Evolutionary conservation across 2,888 invertebrate genomes (phyloP).

Genomic region (Caenorhabditis japonica): DNA sequence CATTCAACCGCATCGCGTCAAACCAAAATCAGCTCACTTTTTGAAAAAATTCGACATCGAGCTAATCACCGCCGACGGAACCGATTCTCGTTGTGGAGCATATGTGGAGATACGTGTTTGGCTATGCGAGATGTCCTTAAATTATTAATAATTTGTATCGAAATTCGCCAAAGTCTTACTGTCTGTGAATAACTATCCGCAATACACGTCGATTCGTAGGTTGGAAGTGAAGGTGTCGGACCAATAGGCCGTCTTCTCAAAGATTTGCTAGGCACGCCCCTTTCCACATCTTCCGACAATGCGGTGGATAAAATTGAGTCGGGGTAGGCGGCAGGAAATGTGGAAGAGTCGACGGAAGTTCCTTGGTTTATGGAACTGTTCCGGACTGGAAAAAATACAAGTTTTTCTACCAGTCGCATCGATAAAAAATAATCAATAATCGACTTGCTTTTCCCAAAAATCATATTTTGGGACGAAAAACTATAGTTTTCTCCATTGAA

Average conservation of each 20-base stretch:
- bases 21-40: slow-evolving; percentile 26
- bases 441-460: no score
- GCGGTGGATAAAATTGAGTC: slow-evolving; percentile 1
- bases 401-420: neutral
- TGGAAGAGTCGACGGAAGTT: neutral
- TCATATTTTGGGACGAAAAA: no score
- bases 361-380: slow-evolving; percentile 8
- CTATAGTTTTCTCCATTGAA: no score
- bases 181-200: slow-evolving; percentile 33
- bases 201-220: no score
- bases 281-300: slow-evolving; percentile 21
- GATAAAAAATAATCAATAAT: neutral
- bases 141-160: neutral
- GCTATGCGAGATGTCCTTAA: slow-evolving; percentile 17
- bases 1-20: no score
- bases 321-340: neutral
- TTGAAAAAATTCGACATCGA: slow-evolving; percentile 35
- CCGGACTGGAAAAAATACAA: slow-evolving; percentile 6
- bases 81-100: slow-evolving; percentile 23
- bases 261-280: slow-evolving; percentile 7
- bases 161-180: neutral
- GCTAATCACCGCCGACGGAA: slow-evolving; percentile 17
- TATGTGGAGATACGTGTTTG: slow-evolving; percentile 18
- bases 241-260: slow-evolving; percentile 3
- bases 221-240: slow-evolving; percentile 27